These are phyloP conservation scores for Campoplex nolae DNA, from an alignment of 2,888 invertebrate genomes.

Conservation along the genomic window DNA sequence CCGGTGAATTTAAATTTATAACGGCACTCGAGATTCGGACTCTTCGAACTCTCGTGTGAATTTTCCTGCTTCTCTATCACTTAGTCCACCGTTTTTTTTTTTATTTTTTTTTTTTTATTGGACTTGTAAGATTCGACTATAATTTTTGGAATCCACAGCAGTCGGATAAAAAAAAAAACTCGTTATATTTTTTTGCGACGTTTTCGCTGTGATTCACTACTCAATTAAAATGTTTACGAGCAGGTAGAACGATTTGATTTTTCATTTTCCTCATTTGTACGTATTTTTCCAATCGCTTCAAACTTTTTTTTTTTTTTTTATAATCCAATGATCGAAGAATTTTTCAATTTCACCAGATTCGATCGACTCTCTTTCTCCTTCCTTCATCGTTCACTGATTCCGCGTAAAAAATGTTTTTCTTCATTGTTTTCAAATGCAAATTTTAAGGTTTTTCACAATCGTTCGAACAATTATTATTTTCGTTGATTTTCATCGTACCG, in stretches of 20 bases:
- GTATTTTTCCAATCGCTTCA: background rate
- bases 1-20: slow-evolving; percentile 69
- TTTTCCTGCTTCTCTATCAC: slow-evolving; percentile 14
- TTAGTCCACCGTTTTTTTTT: background rate
- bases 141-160: background rate
- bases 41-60: slow-evolving; percentile 32
- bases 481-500: background rate
- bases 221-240: background rate
- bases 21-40: slow-evolving; percentile 60
- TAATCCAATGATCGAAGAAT: background rate
- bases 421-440: no score
- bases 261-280: background rate
- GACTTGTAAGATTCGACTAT: background rate
- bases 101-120: background rate
- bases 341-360: background rate
- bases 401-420: no score
- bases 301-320: background rate
- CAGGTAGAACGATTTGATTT: background rate
- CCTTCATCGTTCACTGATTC: no score
- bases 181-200: background rate
- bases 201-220: background rate
- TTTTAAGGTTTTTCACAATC: no score
- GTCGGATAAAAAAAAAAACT: background rate
- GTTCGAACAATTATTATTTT: background rate
- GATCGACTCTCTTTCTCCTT: no score